Conservation (phyloP, 2,113 vertebrate species). For the Leucopsar rothschildi region DNA sequence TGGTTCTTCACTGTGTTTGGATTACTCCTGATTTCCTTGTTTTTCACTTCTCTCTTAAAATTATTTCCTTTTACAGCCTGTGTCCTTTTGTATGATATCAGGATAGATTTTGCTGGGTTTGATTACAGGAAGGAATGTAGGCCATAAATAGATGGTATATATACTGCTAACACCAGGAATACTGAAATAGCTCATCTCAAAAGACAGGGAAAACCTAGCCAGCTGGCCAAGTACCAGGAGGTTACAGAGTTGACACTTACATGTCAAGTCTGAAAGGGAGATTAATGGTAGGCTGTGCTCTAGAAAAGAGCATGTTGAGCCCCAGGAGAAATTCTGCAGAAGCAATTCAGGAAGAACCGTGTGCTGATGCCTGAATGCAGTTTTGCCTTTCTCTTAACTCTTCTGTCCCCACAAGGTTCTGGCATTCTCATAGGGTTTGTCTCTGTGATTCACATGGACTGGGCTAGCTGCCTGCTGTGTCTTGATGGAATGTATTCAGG, state of each 20-base stretch:
- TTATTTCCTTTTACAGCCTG: background rate
- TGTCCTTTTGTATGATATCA: background rate
- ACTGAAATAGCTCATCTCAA: slow-evolving; percentile 25
- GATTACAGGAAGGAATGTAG: background rate
- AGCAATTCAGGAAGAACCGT: background rate
- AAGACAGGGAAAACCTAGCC: background rate
- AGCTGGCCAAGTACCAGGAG: background rate
- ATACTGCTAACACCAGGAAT: background rate
- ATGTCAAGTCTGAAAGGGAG: background rate
- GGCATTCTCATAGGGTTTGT: background rate
- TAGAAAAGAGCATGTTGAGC: background rate
- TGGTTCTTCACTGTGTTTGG: background rate
- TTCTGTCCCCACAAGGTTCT: background rate
- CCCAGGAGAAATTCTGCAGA: background rate
- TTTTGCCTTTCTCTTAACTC: background rate
- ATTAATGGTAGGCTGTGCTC: background rate
- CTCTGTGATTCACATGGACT: background rate
- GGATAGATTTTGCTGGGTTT: background rate
- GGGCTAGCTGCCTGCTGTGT: background rate
- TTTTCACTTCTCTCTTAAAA: background rate
- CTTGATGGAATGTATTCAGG: background rate
- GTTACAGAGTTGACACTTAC: background rate
- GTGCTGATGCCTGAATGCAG: background rate
- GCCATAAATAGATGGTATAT: background rate
- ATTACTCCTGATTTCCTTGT: background rate